phyloP scores from a whole-genome alignment of 2,797 vertebrate genomes.

The Eupleurogrammus muticus region DNA sequence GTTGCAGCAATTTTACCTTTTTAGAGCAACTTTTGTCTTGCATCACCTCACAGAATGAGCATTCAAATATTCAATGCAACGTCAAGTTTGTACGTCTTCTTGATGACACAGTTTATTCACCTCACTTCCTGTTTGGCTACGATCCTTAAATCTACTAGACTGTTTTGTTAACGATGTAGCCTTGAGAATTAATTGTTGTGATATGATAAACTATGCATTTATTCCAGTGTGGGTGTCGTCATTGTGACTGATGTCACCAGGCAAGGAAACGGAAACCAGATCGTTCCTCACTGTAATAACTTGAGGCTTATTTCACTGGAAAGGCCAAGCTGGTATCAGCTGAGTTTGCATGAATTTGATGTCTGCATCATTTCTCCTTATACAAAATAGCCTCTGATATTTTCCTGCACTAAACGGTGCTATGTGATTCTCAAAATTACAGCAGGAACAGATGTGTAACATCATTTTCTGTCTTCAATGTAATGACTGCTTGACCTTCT shows the following conservation, averaged over 20 bases:
- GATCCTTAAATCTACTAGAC: slow-evolving; percentile 54
- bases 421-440: background rate
- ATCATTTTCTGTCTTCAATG: background rate
- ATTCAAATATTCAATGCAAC: slow-evolving; percentile 38
- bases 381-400: slow-evolving; percentile 4
- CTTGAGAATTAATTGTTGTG: slow-evolving; percentile 63
- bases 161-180: slow-evolving; percentile 73
- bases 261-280: background rate
- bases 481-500: background rate
- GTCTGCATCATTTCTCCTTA: background rate
- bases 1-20: slow-evolving; percentile 58
- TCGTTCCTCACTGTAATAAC: slow-evolving; percentile 3
- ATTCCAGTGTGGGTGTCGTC: slow-evolving; percentile 67
- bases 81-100: slow-evolving; percentile 54
- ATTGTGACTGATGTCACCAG: slow-evolving; percentile 33
- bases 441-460: background rate
- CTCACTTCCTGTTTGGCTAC: slow-evolving; percentile 57
- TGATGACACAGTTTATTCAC: slow-evolving; percentile 48
- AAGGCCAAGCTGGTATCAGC: slow-evolving; percentile 27
- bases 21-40: slow-evolving; percentile 59
- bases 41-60: slow-evolving; percentile 46
- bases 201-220: slow-evolving; percentile 83
- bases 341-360: background rate
- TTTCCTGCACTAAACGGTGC: background rate
- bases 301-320: slow-evolving; percentile 1